These are phyloP conservation scores for Crematogaster levior DNA, from an alignment of 2,888 invertebrate species.

Conservation along the genomic window DNA sequence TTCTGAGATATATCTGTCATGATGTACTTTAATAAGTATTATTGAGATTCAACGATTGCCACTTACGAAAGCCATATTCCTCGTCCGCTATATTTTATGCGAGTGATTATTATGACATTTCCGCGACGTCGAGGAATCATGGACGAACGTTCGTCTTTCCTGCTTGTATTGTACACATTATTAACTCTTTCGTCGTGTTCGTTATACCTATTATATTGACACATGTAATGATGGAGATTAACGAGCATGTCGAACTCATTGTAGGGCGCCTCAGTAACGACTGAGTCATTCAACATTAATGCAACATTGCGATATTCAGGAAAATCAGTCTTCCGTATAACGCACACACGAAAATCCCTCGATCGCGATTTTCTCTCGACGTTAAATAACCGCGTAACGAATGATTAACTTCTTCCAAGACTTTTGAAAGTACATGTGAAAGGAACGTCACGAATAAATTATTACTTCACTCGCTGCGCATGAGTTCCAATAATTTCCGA, in stretches of 20 bases:
- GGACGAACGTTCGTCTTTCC: neutral
- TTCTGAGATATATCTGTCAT: neutral
- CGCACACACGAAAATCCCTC: neutral
- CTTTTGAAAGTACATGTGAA: neutral
- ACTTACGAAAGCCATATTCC: neutral
- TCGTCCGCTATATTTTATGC: neutral
- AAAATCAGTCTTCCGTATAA: neutral
- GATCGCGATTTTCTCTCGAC: conserved; percentile 24
- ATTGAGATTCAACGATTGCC: conserved; percentile 1
- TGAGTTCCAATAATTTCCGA: neutral
- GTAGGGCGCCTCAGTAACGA: neutral
- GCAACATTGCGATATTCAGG: conserved; percentile 7
- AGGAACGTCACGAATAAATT: neutral
- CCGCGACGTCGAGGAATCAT: neutral
- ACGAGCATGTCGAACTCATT: conserved; percentile 14
- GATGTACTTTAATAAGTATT: neutral
- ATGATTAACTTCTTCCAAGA: conserved; percentile 12
- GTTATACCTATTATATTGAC: conserved; percentile 16
- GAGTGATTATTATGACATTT: conserved; percentile 17
- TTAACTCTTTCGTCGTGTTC: conserved; percentile 23
- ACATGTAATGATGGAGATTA: conserved; percentile 25
- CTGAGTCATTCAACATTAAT: conserved; percentile 6
- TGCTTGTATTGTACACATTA: conserved; percentile 2
- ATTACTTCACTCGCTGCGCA: neutral
- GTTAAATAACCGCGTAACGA: conserved; percentile 12